These are phyloP conservation scores for Sialis fuliginosa DNA, from an alignment of 2,888 invertebrate genomes.

Conservation along the genomic window DNA sequence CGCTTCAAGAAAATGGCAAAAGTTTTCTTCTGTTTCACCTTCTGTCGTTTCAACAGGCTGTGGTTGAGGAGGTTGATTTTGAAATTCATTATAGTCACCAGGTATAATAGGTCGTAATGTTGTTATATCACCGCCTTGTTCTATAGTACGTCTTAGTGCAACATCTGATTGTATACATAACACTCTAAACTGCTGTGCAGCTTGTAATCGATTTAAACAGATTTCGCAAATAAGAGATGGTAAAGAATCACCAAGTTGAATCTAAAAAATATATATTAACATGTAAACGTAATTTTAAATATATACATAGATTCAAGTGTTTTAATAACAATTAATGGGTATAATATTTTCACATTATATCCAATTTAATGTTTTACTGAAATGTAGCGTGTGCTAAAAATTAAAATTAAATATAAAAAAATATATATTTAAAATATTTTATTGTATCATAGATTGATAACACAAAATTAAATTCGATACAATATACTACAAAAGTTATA, in stretches of 20 bases:
- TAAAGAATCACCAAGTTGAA: constrained; percentile 1
- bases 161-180: constrained; percentile 4
- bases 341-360: too few species aligned
- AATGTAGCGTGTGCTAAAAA: too few species aligned
- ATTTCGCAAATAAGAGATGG: constrained; percentile 2
- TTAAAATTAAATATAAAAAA: too few species aligned
- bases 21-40: not conserved
- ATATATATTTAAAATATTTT: too few species aligned
- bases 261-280: not conserved
- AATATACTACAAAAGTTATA: too few species aligned
- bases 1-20: not conserved
- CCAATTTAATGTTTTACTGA: too few species aligned
- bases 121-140: constrained; percentile 2
- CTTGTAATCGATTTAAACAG: constrained; percentile 4
- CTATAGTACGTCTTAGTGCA: constrained; percentile 1
- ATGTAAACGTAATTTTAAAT: not conserved
- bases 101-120: not conserved
- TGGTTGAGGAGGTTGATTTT: not conserved
- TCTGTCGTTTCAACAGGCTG: not conserved
- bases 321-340: too few species aligned
- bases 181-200: constrained; percentile 4
- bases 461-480: too few species aligned
- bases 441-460: too few species aligned
- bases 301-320: too few species aligned
- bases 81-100: not conserved